These are phyloP conservation scores for Arothron firmamentum DNA, from an alignment of 2,113 vertebrate species.

Conservation along the genomic window DNA sequence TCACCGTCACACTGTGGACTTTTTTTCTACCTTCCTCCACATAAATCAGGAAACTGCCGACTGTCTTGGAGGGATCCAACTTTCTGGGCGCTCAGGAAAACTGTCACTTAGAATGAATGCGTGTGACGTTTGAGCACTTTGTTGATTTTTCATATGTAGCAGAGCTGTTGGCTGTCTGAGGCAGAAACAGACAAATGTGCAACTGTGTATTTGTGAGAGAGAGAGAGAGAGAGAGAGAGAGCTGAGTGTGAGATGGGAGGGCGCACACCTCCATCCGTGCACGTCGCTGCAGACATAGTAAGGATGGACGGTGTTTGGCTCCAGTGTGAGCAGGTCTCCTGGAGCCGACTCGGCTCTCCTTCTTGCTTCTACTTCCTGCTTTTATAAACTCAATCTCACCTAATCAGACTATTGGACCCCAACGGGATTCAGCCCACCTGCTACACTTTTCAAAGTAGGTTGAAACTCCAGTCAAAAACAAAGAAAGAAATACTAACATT, in stretches of 20 bases:
- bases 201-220: constrained; percentile 12
- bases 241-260: constrained; percentile 4
- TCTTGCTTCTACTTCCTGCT: constrained; percentile 27
- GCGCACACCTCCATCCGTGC: not conserved
- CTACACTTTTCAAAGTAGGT: not conserved
- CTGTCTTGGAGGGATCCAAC: constrained; percentile 18
- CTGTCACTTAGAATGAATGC: constrained; percentile 35
- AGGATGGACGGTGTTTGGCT: not conserved
- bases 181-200: constrained; percentile 23
- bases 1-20: too few species aligned
- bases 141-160: constrained; percentile 35
- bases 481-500: not conserved
- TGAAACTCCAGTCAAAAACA: too few species aligned
- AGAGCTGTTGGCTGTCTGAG: constrained; percentile 9
- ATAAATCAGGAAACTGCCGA: constrained; percentile 39
- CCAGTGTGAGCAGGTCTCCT: constrained; percentile 47
- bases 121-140: constrained; percentile 19
- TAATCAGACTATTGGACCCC: constrained; percentile 43
- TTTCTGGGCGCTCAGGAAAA: constrained; percentile 31
- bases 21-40: not conserved
- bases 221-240: constrained; percentile 35
- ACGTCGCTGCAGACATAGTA: constrained; percentile 9
- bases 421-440: constrained; percentile 39
- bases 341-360: constrained; percentile 47
- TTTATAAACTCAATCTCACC: constrained; percentile 52